Percentiles rank a stretch among this genome's conserved stretches.
These are phyloP conservation scores for Polypterus senegalus DNA, from an alignment of 2,113 vertebrate genomes.

Conservation along the genomic window DNA sequence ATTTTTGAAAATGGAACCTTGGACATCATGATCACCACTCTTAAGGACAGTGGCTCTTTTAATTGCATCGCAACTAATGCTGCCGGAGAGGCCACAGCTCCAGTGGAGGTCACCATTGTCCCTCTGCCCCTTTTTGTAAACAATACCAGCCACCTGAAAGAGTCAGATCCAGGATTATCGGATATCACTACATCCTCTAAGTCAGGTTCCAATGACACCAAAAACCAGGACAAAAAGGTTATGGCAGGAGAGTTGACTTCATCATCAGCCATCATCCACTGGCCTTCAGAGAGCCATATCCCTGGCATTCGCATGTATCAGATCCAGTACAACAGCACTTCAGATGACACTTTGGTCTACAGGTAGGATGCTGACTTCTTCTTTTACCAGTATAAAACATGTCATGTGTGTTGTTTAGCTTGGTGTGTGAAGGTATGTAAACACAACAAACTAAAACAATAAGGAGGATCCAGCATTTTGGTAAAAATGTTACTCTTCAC, in stretches of 20 bases:
- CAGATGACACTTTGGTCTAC: slow-evolving; percentile 82
- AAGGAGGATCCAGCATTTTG: no score
- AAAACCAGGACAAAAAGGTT: slow-evolving; percentile 56
- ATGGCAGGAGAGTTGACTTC: slow-evolving; percentile 66
- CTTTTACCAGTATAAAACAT: no score
- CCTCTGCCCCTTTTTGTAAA: slow-evolving; percentile 72
- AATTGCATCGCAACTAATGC: slow-evolving; percentile 88
- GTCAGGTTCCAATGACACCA: slow-evolving; percentile 69
- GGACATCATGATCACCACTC: slow-evolving; percentile 78
- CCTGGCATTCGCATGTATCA: slow-evolving; percentile 87
- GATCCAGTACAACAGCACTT: slow-evolving; percentile 86
- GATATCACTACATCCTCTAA: slow-evolving; percentile 80
- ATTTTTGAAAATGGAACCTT: slow-evolving; percentile 72
- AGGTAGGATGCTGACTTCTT: slow-evolving; percentile 45
- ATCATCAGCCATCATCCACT: slow-evolving; percentile 70
- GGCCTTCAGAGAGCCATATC: slow-evolving; percentile 73
- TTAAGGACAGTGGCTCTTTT: slow-evolving; percentile 77
- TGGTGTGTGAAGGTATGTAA: no score
- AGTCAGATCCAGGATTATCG: slow-evolving; percentile 64
- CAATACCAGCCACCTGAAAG: slow-evolving; percentile 63
- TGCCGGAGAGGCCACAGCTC: slow-evolving; percentile 70
- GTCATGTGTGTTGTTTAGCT: no score
- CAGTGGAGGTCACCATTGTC: slow-evolving; percentile 69
- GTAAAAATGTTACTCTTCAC: no score
- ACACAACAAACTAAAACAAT: no score